Base-by-base conservation (phyloP, 2,113 vertebrate genomes). In the Dasyprocta punctata region DNA sequence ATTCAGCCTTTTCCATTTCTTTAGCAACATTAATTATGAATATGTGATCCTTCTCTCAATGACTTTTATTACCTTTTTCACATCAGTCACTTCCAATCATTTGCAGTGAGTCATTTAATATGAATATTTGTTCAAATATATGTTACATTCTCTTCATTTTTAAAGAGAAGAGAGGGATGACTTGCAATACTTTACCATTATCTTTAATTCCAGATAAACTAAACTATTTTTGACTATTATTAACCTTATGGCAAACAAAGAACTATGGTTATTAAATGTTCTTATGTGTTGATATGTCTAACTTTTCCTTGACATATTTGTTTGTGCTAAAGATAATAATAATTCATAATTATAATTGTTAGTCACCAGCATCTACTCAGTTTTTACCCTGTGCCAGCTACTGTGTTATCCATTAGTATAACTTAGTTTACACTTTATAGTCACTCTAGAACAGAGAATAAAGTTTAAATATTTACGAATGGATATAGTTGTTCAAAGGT, bases 271-370 rank as follows among this genome's bases (percentile, higher is more conserved):
- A 44, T 78, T 88, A 81, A 69, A 65, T 36, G 7, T 69, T 49
- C 26, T 82, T 90, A 36, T 22, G 83, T 52, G 47, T 3, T 83
- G 54, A 83, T 89, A 63, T n/a, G 24, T 61, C 14, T n/a, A n/a
- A n/a, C n/a, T 95, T 65, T 58, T 89, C 11, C 28, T 92, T 28
- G 92, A 89, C 80, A 69, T 61, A 24, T 73, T 94, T 85, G 5
- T 67, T 54, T n/a, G 24, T 77, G 0, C n/a, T 65, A 44, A 85
- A 36, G 49, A 56, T n/a, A 90, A 71, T 86, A 83, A 54, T 93
- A 71, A 95, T 49, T 84, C 38, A 58, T 17, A 83, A 69, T 33
- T 91, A 41, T 78, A 92, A 52, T 81, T 75, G 84, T 71, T 65
- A 41, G 1, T 52, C 49, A 86, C 56, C 16, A 85, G 54, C 52